Evolutionary conservation across 2,797 vertebrate species (phyloP).

Genomic region (Catharus ustulatus): DNA sequence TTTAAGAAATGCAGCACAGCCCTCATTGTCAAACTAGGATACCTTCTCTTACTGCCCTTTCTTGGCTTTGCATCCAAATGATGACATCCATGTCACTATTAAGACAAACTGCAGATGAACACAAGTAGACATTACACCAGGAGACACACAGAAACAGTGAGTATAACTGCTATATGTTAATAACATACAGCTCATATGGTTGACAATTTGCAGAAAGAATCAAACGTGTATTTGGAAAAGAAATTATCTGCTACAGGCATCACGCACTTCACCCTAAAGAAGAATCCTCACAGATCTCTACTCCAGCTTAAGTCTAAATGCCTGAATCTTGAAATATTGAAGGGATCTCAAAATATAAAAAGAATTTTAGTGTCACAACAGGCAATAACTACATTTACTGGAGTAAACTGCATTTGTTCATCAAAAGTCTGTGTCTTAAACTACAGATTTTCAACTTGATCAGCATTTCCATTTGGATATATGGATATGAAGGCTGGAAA

Average conservation of each 20-base stretch:
- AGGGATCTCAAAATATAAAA: not conserved
- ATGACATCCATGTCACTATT: not conserved
- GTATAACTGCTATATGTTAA: no score
- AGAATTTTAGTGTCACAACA: not conserved
- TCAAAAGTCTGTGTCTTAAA: not conserved
- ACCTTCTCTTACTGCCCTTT: not conserved
- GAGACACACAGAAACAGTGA: not conserved
- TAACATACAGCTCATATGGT: not conserved
- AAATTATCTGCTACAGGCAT: not conserved
- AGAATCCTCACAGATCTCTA: not conserved
- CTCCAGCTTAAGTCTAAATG: not conserved
- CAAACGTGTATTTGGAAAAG: not conserved
- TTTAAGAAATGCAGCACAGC: not conserved
- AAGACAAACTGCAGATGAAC: not conserved
- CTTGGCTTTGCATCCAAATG: not conserved
- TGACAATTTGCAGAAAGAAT: not conserved
- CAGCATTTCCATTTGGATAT: not conserved
- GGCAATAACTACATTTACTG: not conserved
- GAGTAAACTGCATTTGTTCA: not conserved
- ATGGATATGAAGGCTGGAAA: not conserved
- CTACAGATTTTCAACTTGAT: not conserved
- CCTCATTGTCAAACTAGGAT: not conserved
- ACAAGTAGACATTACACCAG: not conserved
- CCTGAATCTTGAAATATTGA: not conserved
- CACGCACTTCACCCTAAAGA: not conserved